Evolutionary conservation across 2,797 vertebrate genomes (phyloP).

Genomic region (Urocyon cinereoargenteus): DNA sequence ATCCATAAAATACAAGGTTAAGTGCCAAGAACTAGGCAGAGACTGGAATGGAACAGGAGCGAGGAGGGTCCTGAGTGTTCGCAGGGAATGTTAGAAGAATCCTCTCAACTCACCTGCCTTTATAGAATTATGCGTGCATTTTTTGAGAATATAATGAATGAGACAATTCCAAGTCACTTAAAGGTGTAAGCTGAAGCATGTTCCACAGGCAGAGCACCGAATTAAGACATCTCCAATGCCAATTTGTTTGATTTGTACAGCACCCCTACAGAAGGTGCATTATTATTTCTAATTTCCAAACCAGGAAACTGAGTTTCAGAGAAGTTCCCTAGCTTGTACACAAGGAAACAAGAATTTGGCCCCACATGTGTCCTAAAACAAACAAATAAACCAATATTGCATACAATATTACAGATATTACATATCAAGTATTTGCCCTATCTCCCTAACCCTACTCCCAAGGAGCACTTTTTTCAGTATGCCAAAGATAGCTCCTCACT

Average conservation of each 20-base stretch:
- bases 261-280: not conserved
- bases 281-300: not conserved
- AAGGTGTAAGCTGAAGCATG: not conserved
- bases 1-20: not conserved
- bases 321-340: not conserved
- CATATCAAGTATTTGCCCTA: not conserved
- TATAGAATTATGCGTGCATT: not conserved
- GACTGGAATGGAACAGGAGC: not conserved
- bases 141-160: not conserved
- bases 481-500: constrained; percentile 23
- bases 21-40: not conserved
- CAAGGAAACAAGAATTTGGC: not conserved
- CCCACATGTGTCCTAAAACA: not conserved
- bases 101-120: not conserved
- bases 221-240: not conserved
- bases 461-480: not conserved
- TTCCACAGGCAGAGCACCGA: not conserved
- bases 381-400: not conserved
- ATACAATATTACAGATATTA: not conserved
- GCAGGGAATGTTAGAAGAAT: not conserved
- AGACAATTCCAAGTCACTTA: not conserved
- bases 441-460: not conserved
- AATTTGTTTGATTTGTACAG: not conserved
- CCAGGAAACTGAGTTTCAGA: not conserved
- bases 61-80: not conserved